Conservation (phyloP, 2,888 invertebrate species). For the Caenorhabditis sp. region DNA sequence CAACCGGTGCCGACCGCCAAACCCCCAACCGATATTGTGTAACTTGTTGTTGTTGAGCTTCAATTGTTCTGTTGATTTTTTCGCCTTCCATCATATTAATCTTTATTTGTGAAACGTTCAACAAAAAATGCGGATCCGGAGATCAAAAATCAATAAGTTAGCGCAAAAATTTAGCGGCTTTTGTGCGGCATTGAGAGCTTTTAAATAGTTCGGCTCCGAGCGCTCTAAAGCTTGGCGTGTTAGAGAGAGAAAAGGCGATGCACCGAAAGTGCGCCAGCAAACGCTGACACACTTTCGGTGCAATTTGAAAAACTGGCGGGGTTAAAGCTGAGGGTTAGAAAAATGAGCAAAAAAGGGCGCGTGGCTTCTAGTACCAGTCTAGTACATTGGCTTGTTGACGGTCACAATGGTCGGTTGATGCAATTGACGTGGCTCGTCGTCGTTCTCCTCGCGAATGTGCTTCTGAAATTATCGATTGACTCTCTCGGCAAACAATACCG, state of each 20-base stretch:
- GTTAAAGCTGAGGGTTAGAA: constrained; percentile 36
- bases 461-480: constrained; percentile 15
- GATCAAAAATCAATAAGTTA: constrained; percentile 41
- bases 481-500: too few relatives aligned
- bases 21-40: background rate
- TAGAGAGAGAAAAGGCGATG: too few relatives aligned
- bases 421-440: constrained; percentile 35
- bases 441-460: constrained; percentile 30
- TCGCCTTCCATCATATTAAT: too few relatives aligned
- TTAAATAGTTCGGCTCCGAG: background rate
- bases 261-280: constrained; percentile 4
- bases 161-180: background rate
- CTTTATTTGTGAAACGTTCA: background rate
- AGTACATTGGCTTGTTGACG: constrained; percentile 64
- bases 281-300: background rate
- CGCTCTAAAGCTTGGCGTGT: constrained; percentile 25
- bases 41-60: background rate
- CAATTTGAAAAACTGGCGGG: constrained; percentile 3
- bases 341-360: background rate
- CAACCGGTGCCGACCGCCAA: constrained; percentile 22
- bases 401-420: constrained; percentile 64
- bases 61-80: background rate
- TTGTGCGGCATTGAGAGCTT: too few relatives aligned
- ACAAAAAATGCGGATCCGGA: constrained; percentile 20
- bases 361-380: too few relatives aligned